Evolutionary conservation across 2,113 vertebrate species (phyloP).

Genomic region (Xiphophorus couchianus): DNA sequence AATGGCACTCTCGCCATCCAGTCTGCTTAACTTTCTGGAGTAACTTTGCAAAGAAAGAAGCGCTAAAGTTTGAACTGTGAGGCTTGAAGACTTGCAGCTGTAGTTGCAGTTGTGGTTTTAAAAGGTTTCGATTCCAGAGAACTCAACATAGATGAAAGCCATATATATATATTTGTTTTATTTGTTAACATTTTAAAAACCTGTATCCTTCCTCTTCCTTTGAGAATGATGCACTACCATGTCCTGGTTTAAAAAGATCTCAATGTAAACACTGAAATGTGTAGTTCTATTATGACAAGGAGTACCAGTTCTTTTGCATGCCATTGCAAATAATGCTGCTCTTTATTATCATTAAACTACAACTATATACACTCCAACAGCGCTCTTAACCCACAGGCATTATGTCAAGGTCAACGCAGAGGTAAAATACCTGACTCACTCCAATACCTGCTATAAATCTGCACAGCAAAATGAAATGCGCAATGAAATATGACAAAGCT

Average conservation of each 20-base stretch:
- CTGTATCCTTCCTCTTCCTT: background rate
- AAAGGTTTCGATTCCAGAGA: background rate
- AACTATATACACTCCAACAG: slow-evolving; percentile 17
- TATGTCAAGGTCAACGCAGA: slow-evolving; percentile 31
- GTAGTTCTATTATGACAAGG: background rate
- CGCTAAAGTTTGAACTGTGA: background rate
- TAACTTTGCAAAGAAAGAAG: background rate
- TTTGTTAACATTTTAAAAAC: background rate
- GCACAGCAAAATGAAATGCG: background rate
- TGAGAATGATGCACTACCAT: background rate
- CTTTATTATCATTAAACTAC: slow-evolving; percentile 23
- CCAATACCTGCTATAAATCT: slow-evolving; percentile 4
- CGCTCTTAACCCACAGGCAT: slow-evolving; percentile 8
- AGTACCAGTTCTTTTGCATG: background rate
- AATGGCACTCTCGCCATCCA: too few species aligned
- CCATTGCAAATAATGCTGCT: slow-evolving; percentile 50
- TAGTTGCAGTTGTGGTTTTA: background rate
- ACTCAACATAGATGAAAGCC: background rate
- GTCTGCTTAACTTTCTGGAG: background rate
- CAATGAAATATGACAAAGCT: slow-evolving; percentile 4
- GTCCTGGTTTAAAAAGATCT: background rate
- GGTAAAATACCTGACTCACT: slow-evolving; percentile 38
- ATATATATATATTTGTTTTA: background rate
- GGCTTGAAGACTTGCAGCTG: background rate
- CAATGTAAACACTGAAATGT: background rate